phyloP scores from a whole-genome alignment of 2,113 vertebrate genomes.

The Pseudorasbora parva region DNA sequence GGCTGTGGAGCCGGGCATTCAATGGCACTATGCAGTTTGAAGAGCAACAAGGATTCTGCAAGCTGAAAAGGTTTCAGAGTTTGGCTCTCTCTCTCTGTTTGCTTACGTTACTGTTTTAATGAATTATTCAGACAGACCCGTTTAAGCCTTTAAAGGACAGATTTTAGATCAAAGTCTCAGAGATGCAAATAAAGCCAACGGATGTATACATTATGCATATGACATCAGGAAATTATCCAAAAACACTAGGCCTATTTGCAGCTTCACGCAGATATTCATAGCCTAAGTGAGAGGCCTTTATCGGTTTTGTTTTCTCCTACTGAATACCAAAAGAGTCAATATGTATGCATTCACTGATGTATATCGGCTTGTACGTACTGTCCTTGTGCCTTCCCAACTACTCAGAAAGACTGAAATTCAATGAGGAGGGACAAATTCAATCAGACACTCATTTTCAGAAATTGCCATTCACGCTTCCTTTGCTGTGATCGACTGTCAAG shows the following conservation, averaged over 20 bases:
- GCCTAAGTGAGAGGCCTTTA: background rate
- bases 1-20: conserved; percentile 94
- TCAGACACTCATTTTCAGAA: background rate
- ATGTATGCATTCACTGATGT: background rate
- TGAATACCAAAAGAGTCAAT: background rate
- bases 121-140: background rate
- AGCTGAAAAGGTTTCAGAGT: conserved; percentile 21
- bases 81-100: background rate
- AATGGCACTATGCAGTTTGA: conserved; percentile 77
- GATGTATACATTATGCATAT: background rate
- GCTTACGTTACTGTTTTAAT: background rate
- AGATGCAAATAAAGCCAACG: background rate
- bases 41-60: conserved; percentile 14
- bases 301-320: background rate
- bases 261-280: background rate
- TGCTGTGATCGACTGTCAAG: background rate
- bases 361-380: background rate
- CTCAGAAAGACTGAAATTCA: conserved; percentile 2
- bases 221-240: background rate
- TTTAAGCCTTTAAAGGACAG: conserved; percentile 1
- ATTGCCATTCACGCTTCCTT: background rate
- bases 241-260: background rate
- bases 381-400: background rate
- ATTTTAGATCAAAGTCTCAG: conserved; percentile 17
- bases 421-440: background rate